phyloP scores from a whole-genome alignment of 2,113 vertebrate genomes.

The Oreamnos americanus region DNA sequence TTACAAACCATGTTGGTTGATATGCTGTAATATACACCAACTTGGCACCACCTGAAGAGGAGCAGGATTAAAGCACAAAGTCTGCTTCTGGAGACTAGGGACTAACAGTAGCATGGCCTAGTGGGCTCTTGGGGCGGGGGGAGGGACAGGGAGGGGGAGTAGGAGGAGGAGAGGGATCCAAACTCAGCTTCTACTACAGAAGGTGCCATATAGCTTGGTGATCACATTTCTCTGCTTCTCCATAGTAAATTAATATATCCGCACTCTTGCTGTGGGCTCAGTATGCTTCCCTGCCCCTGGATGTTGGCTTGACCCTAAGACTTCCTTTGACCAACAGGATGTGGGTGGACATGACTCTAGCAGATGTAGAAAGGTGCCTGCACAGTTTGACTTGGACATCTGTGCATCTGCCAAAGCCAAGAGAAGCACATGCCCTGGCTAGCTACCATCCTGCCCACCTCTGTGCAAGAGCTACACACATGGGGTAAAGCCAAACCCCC shows the following conservation, averaged over 20 bases:
- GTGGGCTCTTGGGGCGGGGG: neutral
- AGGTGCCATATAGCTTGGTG: neutral
- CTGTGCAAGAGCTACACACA: neutral
- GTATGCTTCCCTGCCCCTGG: neutral
- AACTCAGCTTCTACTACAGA: neutral
- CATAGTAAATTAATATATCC: neutral
- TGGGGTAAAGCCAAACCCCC: neutral
- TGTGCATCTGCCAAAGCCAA: neutral
- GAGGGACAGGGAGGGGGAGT: rapidly evolving
- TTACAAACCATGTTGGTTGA: neutral
- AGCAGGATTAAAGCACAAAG: neutral
- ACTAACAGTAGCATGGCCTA: rapidly evolving
- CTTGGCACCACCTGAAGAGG: neutral
- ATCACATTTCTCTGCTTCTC: neutral
- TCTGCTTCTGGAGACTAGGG: neutral
- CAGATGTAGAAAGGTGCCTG: neutral
- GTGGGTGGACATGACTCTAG: neutral
- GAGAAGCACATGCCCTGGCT: neutral
- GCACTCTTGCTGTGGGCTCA: neutral
- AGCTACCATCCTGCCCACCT: neutral
- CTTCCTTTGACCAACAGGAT: neutral
- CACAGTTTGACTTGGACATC: neutral
- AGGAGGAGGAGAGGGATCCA: too few relatives aligned
- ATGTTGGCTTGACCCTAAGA: neutral
- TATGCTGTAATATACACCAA: neutral